These are phyloP conservation scores for Brachynemurus nebulosus DNA, from an alignment of 2,888 invertebrate species.

Conservation along the genomic window DNA sequence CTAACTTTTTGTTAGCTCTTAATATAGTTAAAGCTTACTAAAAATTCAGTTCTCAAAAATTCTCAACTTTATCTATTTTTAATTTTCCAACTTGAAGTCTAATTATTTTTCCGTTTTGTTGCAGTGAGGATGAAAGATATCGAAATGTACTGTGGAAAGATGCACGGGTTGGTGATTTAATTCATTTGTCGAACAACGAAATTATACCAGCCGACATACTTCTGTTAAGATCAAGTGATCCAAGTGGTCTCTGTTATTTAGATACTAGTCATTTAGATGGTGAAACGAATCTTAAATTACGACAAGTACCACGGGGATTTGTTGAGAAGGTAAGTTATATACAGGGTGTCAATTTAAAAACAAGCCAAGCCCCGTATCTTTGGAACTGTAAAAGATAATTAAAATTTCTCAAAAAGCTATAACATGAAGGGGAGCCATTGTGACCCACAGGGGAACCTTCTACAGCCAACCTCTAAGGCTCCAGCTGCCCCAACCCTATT, in stretches of 20 bases:
- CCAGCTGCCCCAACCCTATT: too few relatives aligned
- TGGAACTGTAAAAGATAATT: too few relatives aligned
- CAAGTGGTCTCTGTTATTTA: constrained; percentile 79
- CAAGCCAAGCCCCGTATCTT: too few relatives aligned
- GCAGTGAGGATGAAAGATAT: constrained; percentile 67
- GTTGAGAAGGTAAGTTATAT: constrained; percentile 51
- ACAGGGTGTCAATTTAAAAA: too few relatives aligned
- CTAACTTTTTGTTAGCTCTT: too few relatives aligned
- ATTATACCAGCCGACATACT: constrained; percentile 92
- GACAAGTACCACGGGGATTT: constrained; percentile 70
- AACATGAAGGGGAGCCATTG: not conserved
- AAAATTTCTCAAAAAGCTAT: too few relatives aligned
- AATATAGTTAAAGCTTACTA: too few relatives aligned
- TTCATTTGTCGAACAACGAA: constrained; percentile 93
- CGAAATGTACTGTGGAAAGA: constrained; percentile 81
- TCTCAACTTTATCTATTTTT: too few relatives aligned
- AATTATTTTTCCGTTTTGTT: constrained; percentile 22
- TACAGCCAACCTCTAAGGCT: too few relatives aligned
- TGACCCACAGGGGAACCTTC: too few relatives aligned
- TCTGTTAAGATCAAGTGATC: constrained; percentile 74
- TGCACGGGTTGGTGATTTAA: constrained; percentile 82
- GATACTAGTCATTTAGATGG: constrained; percentile 96
- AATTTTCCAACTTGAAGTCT: too few relatives aligned
- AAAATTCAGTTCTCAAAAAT: too few relatives aligned
- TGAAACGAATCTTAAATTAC: constrained; percentile 88